These are phyloP conservation scores for Arge pagana DNA, from an alignment of 2,888 invertebrate species.

Conservation along the genomic window DNA sequence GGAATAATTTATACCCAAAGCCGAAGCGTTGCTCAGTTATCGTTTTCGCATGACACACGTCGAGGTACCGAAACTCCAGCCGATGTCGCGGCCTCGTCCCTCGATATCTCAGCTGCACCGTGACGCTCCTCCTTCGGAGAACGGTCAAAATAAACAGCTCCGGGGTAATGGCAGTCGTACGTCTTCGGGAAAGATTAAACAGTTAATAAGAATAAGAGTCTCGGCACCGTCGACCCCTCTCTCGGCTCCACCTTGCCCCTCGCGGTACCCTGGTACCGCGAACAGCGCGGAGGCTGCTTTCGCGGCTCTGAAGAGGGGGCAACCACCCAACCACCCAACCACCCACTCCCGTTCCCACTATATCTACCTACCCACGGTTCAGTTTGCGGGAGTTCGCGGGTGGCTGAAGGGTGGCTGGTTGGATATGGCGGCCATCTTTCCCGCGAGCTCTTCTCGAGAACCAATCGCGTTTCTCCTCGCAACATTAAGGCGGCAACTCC, in stretches of 20 bases:
- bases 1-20: too few relatives aligned
- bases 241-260: slow-evolving; percentile 33
- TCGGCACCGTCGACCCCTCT: slow-evolving; percentile 41
- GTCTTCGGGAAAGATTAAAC: slow-evolving; percentile 58
- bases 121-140: too few relatives aligned
- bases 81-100: too few relatives aligned
- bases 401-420: slow-evolving; percentile 55
- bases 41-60: too few relatives aligned
- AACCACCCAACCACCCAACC: slow-evolving; percentile 8
- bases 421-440: slow-evolving; percentile 59
- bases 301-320: slow-evolving; percentile 32
- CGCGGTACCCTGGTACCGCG: slow-evolving; percentile 44
- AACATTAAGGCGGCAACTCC: slow-evolving; percentile 58
- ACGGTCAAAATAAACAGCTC: slow-evolving; percentile 51
- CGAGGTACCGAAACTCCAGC: too few relatives aligned
- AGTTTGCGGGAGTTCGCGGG: slow-evolving; percentile 22
- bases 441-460: slow-evolving; percentile 56
- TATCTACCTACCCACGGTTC: too few relatives aligned
- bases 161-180: slow-evolving; percentile 54
- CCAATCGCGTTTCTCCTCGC: slow-evolving; percentile 55
- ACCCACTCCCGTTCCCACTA: too few relatives aligned
- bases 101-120: too few relatives aligned
- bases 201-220: slow-evolving; percentile 60
- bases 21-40: too few relatives aligned
- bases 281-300: slow-evolving; percentile 48